A percentile compares a stretch with the other conserved stretches of the same genome.
phyloP scores from a whole-genome alignment of 2,797 vertebrate species.

The Halcyon leucocephala region DNA sequence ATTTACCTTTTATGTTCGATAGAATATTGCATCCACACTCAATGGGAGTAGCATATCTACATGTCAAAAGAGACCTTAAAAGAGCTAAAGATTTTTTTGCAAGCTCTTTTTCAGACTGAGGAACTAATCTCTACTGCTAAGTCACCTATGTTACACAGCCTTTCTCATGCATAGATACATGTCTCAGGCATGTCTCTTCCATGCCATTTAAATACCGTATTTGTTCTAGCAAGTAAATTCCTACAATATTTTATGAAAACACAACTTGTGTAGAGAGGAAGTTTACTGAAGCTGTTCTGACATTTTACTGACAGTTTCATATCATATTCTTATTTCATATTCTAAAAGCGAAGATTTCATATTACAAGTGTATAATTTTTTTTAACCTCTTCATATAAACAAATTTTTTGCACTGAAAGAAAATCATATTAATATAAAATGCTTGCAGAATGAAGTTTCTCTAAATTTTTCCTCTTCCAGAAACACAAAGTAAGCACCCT shows the following conservation, averaged over 20 bases:
- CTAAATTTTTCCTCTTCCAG: background rate
- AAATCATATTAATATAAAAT: background rate
- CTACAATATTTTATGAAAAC: background rate
- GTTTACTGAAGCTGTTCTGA: background rate
- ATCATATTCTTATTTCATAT: background rate
- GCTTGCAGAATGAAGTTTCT: background rate
- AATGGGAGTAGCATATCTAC: background rate
- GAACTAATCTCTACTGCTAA: background rate
- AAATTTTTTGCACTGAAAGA: background rate
- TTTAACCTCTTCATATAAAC: background rate
- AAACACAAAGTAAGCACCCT: background rate
- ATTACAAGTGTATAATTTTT: background rate
- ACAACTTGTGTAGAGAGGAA: background rate
- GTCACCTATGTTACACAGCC: background rate
- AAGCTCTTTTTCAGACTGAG: background rate
- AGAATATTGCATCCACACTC: background rate
- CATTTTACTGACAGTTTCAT: background rate
- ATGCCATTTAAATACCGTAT: background rate
- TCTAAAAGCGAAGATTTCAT: background rate
- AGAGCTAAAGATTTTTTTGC: background rate
- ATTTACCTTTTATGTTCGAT: background rate
- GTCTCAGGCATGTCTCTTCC: background rate
- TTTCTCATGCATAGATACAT: background rate
- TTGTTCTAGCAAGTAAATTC: background rate
- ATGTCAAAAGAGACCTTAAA: background rate